Percentiles rank a stretch among this genome's conserved stretches.
These are phyloP conservation scores for Sarcoramphus papa DNA, from an alignment of 2,797 vertebrate genomes.

Conservation along the genomic window DNA sequence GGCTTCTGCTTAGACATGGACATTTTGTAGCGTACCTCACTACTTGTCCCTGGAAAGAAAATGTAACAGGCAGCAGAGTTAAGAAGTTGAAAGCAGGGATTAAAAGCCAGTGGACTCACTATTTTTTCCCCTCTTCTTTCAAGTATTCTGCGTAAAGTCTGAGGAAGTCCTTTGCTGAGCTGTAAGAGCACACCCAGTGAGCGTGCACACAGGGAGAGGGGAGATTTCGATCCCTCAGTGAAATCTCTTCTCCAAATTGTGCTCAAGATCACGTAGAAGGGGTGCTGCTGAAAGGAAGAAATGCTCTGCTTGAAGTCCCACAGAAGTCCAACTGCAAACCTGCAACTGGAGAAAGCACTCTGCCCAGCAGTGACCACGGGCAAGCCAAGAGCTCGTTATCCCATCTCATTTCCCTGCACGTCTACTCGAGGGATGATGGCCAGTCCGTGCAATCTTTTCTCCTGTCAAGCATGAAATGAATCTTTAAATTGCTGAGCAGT, in stretches of 20 bases:
- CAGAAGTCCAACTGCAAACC: not conserved
- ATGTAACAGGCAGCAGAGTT: not conserved
- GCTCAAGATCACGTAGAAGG: accelerated
- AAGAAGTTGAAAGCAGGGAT: not conserved
- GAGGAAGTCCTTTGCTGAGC: not conserved
- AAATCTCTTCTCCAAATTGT: not conserved
- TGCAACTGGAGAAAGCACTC: not conserved
- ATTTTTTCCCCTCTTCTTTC: not conserved
- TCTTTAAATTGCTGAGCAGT: not conserved
- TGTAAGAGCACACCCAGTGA: accelerated
- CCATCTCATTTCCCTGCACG: not conserved
- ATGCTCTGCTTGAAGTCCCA: not conserved
- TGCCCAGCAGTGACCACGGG: accelerated
- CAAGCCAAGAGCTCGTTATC: not conserved
- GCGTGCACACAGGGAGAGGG: accelerated
- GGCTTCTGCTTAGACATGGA: not conserved
- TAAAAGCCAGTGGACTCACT: not conserved
- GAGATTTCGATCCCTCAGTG: not conserved
- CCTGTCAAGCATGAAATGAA: not conserved
- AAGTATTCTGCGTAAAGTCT: not conserved
- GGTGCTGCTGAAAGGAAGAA: not conserved
- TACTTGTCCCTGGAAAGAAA: not conserved
- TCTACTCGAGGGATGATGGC: not conserved
- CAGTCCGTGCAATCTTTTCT: not conserved
- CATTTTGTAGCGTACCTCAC: not conserved